phyloP scores from a whole-genome alignment of 2,113 vertebrate genomes.

The Eidolon helvum region DNA sequence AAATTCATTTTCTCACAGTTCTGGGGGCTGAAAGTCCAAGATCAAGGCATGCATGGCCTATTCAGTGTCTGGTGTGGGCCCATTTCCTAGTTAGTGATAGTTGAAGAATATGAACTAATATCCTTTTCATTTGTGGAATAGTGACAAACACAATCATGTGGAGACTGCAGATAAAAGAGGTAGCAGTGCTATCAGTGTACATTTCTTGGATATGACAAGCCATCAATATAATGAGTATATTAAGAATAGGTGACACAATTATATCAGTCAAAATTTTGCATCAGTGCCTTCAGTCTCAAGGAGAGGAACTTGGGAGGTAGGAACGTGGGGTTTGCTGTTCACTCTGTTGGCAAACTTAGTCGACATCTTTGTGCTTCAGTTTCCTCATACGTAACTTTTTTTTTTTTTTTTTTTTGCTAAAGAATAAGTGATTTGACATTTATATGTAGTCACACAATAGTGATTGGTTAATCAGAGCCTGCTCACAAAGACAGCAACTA shows the following conservation, averaged over 20 bases:
- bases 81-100: neutral
- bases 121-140: neutral
- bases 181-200: neutral
- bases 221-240: neutral
- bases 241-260: neutral
- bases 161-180: neutral
- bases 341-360: neutral
- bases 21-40: neutral
- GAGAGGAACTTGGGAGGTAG: neutral
- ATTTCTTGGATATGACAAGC: neutral
- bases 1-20: neutral
- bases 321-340: neutral
- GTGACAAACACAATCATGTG: neutral
- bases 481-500: neutral
- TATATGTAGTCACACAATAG: neutral
- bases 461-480: neutral
- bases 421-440: neutral
- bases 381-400: neutral
- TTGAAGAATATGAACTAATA: neutral
- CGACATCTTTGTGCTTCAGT: neutral
- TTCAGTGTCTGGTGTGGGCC: neutral
- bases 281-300: neutral
- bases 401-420: neutral
- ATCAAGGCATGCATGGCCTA: neutral
- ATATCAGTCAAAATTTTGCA: neutral